Base-by-base conservation (phyloP, 2,888 invertebrate species). In the Meiosimyza platycephala region DNA sequence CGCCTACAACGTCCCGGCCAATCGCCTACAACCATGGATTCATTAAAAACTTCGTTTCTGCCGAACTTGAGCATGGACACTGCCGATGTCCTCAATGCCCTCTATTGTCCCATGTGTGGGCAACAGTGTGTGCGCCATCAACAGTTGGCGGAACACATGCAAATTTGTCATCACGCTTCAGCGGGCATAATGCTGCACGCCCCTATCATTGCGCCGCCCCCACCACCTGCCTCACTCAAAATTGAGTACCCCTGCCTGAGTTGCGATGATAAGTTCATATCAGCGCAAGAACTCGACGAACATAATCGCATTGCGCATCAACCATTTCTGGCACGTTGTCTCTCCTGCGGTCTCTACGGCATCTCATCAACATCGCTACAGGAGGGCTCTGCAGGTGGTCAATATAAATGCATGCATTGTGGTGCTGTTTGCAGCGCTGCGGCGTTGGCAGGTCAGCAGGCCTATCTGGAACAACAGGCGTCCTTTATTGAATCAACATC, bases 41-140 rank as follows among this genome's bases (percentile, higher is more conserved):
- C 85, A 72, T 77, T 85, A 22, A 85, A 85, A 78, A 83, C 86
- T 76, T 79, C 85, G 57, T 85, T 85, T 81, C 79, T 86, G 75
- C 85, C 85, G 65, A 86, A 86, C 79, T 81, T 85, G 75, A 83
- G 84, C 79, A 86, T 85, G 84, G 86, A 86, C 73, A 82, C 84
- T 51, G 80, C 79, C 72, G 80, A 75, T 57, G 77, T 77, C 28
- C 64, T 82, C 51, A 77, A 78, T 73, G 40, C 82, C 64, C 82
- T 84, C 74, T 86, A 82, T 75, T 86, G 86, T 65, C 85, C 85
- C 72, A 82, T 86, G 81, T 86, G 86, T 75, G 85, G 85, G n/a
- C 85, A 85, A 76, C 84, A 85, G 73, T 86, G 85, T 69, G 84
- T 84, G 54, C 80, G 85, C 22, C 79, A 82, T 15, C 85, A 85